Percentiles rank a stretch among this genome's conserved stretches.
These are phyloP conservation scores for Drosophila antonietae DNA, from an alignment of 2,888 invertebrate species.

Conservation along the genomic window DNA sequence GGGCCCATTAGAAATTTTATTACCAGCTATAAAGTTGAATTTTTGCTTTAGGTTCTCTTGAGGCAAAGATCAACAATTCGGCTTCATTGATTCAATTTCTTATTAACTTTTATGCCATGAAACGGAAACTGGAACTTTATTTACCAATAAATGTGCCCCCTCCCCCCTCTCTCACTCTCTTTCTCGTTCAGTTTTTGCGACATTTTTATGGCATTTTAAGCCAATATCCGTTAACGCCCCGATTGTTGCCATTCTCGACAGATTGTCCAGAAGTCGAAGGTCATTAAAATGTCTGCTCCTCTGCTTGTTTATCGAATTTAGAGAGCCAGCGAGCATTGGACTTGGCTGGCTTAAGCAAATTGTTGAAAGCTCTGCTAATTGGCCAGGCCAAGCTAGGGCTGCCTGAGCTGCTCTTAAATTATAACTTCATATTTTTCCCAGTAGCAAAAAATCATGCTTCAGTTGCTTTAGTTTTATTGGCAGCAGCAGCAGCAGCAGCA, in stretches of 20 bases:
- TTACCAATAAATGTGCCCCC: constrained; percentile 72
- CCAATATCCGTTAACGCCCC: constrained; percentile 77
- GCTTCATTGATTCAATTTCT: constrained; percentile 79
- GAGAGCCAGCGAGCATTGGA: constrained; percentile 24
- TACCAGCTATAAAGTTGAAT: constrained; percentile 64
- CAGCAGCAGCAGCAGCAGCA: constrained; percentile 26
- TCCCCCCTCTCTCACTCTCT: neutral
- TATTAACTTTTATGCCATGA: constrained; percentile 71
- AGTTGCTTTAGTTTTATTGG: constrained; percentile 52
- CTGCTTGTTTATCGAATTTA: constrained; percentile 19
- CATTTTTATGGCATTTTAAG: constrained; percentile 75
- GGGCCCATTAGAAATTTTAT: constrained; percentile 67
- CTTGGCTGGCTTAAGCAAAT: constrained; percentile 48
- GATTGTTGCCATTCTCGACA: constrained; percentile 50
- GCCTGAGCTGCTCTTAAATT: constrained; percentile 26
- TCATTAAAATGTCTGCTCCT: constrained; percentile 63
- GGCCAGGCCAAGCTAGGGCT: constrained; percentile 27
- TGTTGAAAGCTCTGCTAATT: constrained; percentile 57
- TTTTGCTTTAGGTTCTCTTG: constrained; percentile 33
- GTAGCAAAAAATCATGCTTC: constrained; percentile 47
- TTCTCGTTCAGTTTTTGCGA: neutral
- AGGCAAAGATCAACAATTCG: constrained; percentile 64
- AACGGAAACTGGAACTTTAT: constrained; percentile 60
- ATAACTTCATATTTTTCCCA: constrained; percentile 39
- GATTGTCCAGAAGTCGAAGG: constrained; percentile 63